These are phyloP conservation scores for Drosophila incognita DNA, from an alignment of 2,888 invertebrate genomes.

Conservation along the genomic window DNA sequence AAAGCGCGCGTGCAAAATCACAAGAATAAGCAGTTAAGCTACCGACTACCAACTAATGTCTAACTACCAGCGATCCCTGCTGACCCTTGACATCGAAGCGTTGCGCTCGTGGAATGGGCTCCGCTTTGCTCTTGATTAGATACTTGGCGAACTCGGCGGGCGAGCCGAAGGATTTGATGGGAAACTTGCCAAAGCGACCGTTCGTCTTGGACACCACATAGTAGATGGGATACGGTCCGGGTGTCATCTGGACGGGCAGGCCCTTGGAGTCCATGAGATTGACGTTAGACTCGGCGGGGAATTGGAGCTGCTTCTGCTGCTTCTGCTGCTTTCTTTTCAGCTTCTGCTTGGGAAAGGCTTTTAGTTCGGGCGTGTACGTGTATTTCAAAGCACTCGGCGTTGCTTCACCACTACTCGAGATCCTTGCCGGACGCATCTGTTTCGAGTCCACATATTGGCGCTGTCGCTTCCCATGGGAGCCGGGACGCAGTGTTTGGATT, in stretches of 20 bases:
- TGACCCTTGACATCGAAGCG: constrained; percentile 51
- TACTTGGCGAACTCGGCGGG: constrained; percentile 81
- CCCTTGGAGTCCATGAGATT: constrained; percentile 37
- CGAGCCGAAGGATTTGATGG: constrained; percentile 80
- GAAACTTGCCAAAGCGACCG: constrained; percentile 82
- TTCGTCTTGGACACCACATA: constrained; percentile 82
- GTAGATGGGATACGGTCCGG: constrained; percentile 83
- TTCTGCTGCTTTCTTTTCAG: constrained; percentile 66
- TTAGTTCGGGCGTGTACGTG: constrained; percentile 55
- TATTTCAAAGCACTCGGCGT: constrained; percentile 65
- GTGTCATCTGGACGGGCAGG: constrained; percentile 78
- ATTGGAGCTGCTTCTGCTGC: constrained; percentile 79
- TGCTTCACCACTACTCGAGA: constrained; percentile 47
- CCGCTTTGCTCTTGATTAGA: constrained; percentile 75
- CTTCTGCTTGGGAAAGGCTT: constrained; percentile 75
- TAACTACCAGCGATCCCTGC: constrained; percentile 20
- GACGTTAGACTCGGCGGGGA: constrained; percentile 63
- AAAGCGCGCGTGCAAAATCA: constrained; percentile 50
- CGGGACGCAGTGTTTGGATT: constrained; percentile 72
- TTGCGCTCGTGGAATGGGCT: constrained; percentile 57
- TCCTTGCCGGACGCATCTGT: constrained; percentile 60
- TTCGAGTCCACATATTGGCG: constrained; percentile 69
- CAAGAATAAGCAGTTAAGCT: constrained; percentile 50
- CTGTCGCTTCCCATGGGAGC: constrained; percentile 39
- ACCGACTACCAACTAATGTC: constrained; percentile 30